These are phyloP conservation scores for Danio tinwini DNA, from an alignment of 2,797 vertebrate species.

Conservation along the genomic window DNA sequence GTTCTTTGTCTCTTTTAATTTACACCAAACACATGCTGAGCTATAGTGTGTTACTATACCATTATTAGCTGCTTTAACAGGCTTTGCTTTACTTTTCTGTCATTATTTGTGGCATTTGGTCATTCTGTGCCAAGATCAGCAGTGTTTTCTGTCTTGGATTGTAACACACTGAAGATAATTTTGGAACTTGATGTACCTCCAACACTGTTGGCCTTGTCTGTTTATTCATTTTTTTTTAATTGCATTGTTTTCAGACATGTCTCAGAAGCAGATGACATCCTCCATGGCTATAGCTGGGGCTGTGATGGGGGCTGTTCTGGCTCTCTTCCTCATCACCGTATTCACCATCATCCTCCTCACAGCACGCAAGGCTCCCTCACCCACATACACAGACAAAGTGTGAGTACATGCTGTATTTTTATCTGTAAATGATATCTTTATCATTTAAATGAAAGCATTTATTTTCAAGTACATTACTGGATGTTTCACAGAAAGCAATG, in stretches of 20 bases:
- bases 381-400: conserved; percentile 89
- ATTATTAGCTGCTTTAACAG: not conserved
- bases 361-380: conserved; percentile 82
- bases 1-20: not conserved
- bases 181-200: conserved; percentile 24
- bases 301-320: conserved; percentile 91
- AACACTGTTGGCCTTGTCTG: not conserved
- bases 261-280: conserved; percentile 85
- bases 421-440: not conserved
- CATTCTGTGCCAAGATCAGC: conserved; percentile 15
- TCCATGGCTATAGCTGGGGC: conserved; percentile 90
- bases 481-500: no score
- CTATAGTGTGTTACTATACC: not conserved
- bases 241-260: conserved; percentile 82
- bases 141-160: conserved; percentile 9
- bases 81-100: conserved; percentile 17
- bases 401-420: conserved; percentile 75
- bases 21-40: conserved; percentile 23
- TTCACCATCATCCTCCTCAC: conserved; percentile 90
- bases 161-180: conserved; percentile 7
- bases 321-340: conserved; percentile 91
- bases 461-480: not conserved
- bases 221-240: conserved; percentile 27
- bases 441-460: not conserved
- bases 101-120: conserved; percentile 1